Conservation (phyloP, 2,797 vertebrate genomes). For the Botia almorhae region DNA sequence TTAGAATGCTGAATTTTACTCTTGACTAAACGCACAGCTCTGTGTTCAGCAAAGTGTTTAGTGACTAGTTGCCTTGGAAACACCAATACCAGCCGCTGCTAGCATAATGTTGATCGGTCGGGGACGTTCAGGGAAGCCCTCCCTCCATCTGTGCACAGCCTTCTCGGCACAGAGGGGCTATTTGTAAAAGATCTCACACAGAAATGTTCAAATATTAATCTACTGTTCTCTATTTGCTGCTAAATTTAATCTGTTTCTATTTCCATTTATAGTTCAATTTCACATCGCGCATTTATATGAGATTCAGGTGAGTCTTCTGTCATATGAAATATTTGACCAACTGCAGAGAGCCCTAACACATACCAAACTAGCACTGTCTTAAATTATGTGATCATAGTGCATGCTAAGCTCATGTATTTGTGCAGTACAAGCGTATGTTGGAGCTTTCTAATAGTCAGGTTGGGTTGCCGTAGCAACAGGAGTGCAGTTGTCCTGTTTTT, state of each 20-base stretch:
- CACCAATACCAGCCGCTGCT: conserved; percentile 9
- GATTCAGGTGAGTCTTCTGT: conserved; percentile 91
- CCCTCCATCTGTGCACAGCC: background rate
- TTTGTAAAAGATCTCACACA: background rate
- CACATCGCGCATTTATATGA: conserved; percentile 99
- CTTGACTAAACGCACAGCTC: no score
- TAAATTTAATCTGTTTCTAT: conserved; percentile 51
- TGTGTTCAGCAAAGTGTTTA: no score
- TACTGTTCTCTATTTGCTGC: conserved; percentile 39
- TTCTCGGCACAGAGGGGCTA: background rate
- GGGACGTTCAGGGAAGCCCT: conserved; percentile 17
- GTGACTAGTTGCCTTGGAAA: conserved; percentile 39
- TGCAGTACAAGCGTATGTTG: background rate
- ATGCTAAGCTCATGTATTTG: background rate
- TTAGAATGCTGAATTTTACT: no score
- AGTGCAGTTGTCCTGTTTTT: background rate
- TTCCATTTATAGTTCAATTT: conserved; percentile 89
- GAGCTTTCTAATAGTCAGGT: background rate
- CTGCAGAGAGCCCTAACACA: background rate
- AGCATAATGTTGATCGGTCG: background rate
- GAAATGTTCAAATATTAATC: background rate
- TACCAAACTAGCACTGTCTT: background rate
- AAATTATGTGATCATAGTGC: background rate
- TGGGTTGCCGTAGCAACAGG: conserved; percentile 37
- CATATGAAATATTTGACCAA: background rate